Evolutionary conservation across 1,140 invertebrate species (phyloP).

Genomic region (Chelonus insularis): DNA sequence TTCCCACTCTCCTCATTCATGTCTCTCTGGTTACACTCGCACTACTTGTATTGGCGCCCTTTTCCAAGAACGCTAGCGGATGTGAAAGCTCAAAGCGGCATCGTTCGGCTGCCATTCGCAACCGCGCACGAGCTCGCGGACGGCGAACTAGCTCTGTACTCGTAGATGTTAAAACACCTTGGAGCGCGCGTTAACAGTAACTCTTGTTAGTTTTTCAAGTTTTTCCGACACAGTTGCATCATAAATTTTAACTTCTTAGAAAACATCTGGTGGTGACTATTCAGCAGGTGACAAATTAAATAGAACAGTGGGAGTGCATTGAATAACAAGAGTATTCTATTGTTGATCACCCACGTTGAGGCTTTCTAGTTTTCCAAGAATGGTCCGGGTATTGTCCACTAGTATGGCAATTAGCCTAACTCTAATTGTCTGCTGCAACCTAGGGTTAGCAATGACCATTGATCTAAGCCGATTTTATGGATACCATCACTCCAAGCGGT

Average conservation of each 20-base stretch:
- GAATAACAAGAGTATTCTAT: neutral
- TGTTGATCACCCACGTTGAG: neutral
- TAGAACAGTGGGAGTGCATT: too few species aligned
- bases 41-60: constrained; percentile 28
- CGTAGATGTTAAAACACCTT: too few species aligned
- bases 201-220: too few species aligned
- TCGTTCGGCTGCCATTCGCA: constrained; percentile 24
- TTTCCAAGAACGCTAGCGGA: constrained; percentile 5
- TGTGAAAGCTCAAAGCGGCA: neutral
- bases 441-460: constrained; percentile 65
- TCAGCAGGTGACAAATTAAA: too few species aligned
- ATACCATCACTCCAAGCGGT: constrained; percentile 66
- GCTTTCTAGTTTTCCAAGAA: too few species aligned
- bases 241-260: too few species aligned
- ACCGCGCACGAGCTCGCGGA: constrained; percentile 25
- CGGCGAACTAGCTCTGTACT: too few species aligned
- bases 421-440: constrained; percentile 56
- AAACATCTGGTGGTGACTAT: too few species aligned
- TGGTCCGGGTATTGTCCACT: constrained; percentile 37
- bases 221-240: too few species aligned
- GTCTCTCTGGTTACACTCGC: constrained; percentile 30
- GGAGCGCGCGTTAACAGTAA: too few species aligned
- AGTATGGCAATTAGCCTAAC: constrained; percentile 47
- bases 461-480: constrained; percentile 71
- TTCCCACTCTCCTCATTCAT: constrained; percentile 17